These are phyloP conservation scores for Micromesistius poutassou DNA, from an alignment of 2,797 vertebrate genomes.

Conservation along the genomic window DNA sequence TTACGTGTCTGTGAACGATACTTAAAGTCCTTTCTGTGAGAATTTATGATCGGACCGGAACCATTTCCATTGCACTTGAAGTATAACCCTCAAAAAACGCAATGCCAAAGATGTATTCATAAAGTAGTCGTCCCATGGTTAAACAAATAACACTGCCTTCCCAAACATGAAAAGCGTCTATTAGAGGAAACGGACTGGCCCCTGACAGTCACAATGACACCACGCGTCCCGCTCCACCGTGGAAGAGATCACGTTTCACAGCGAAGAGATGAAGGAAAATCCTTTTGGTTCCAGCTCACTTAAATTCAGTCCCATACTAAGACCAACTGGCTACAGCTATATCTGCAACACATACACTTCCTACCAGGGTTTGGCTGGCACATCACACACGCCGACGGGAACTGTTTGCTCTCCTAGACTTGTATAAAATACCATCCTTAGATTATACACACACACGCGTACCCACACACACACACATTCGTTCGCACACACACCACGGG, in stretches of 20 bases:
- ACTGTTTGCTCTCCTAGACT: neutral
- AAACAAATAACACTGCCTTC: neutral
- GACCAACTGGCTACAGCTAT: slow-evolving; percentile 6
- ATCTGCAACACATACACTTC: neutral
- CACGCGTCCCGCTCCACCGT: slow-evolving; percentile 11
- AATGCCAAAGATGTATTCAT: neutral
- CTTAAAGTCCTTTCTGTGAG: neutral
- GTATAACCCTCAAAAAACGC: neutral
- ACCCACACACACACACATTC: neutral
- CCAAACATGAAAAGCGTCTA: neutral
- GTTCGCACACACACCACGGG: neutral
- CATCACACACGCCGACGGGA: neutral
- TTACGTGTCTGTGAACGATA: neutral
- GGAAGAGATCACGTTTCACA: slow-evolving; percentile 49
- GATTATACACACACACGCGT: neutral
- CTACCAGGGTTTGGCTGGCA: neutral
- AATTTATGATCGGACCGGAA: neutral
- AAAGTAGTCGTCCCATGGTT: neutral
- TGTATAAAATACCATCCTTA: neutral
- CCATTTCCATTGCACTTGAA: neutral
- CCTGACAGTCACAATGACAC: neutral
- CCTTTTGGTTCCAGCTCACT: slow-evolving; percentile 50
- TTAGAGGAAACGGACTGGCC: neutral
- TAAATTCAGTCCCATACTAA: slow-evolving; percentile 51
- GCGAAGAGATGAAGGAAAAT: slow-evolving; percentile 49